Evolutionary conservation across 2,797 vertebrate genomes (phyloP).

Genomic region (Synanceia verrucosa): DNA sequence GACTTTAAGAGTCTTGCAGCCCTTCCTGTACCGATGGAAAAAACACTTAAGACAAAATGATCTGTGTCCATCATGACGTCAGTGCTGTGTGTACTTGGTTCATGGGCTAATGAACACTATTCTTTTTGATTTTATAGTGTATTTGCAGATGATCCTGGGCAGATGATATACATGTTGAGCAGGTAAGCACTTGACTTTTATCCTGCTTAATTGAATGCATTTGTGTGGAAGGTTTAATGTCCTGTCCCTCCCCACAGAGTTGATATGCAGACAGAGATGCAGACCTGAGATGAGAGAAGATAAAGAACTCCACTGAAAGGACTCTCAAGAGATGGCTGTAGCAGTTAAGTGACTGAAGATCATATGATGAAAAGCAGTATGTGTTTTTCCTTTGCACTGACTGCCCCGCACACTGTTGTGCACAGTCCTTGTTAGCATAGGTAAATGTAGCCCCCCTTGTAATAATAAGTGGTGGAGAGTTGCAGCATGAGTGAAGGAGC

Average conservation of each 20-base stretch:
- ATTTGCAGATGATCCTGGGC: conserved; percentile 81
- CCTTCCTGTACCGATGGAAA: not conserved
- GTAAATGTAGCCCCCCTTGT: conserved; percentile 11
- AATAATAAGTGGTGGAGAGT: conserved; percentile 11
- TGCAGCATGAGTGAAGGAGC: conserved; percentile 4
- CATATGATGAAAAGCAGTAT: conserved; percentile 16
- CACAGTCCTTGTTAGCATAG: conserved; percentile 12
- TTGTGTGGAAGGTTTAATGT: not conserved
- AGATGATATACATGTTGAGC: conserved; percentile 82
- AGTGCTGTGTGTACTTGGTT: not conserved
- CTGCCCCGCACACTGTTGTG: conserved; percentile 21
- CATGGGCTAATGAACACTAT: not conserved
- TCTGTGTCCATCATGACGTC: not conserved
- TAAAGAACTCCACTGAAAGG: conserved; percentile 7
- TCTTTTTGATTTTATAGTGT: conserved; percentile 67
- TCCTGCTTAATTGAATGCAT: not conserved
- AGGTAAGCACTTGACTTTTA: conserved; percentile 64
- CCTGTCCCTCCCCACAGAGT: conserved; percentile 50
- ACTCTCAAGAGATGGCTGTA: conserved; percentile 9
- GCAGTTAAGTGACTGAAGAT: conserved; percentile 32
- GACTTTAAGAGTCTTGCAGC: not conserved
- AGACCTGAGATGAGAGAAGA: conserved; percentile 64
- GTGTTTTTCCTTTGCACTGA: conserved; percentile 33
- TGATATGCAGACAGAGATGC: conserved; percentile 66
- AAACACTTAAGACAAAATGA: conserved; percentile 14